Percentiles rank a stretch among this genome's conserved stretches.
Conservation (phyloP, 2,797 vertebrate genomes). For the Rhyacichthys aspro region DNA sequence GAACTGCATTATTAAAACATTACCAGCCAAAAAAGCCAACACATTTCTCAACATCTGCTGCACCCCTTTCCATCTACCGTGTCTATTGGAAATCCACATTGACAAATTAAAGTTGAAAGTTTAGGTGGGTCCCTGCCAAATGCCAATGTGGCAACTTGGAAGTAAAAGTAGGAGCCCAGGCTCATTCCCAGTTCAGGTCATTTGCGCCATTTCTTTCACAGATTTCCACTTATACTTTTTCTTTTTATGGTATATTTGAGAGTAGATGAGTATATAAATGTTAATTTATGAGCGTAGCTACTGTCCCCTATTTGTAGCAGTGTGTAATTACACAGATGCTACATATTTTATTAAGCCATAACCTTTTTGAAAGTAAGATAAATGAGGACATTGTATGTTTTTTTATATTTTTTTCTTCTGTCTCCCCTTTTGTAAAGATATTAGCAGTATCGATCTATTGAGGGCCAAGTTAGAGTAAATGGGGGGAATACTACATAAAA, state of each 20-base stretch:
- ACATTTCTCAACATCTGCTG: neutral
- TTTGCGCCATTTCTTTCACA: neutral
- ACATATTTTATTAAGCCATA: too few relatives aligned
- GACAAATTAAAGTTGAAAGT: neutral
- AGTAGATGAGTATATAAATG: neutral
- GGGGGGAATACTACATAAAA: conserved; percentile 10
- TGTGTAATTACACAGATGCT: neutral
- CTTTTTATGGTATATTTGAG: too few relatives aligned
- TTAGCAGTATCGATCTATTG: conserved; percentile 27
- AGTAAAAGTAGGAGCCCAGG: neutral
- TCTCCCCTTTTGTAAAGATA: neutral
- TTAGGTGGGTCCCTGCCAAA: conserved; percentile 4
- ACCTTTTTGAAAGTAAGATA: too few relatives aligned
- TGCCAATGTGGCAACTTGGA: neutral
- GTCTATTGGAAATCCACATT: neutral
- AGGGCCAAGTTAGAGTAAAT: conserved; percentile 34
- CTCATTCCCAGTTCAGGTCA: neutral
- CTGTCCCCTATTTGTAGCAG: neutral
- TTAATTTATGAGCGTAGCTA: too few relatives aligned
- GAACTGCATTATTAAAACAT: conserved; percentile 45
- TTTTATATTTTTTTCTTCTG: too few relatives aligned
- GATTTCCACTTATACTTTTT: too few relatives aligned
- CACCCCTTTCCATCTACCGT: neutral
- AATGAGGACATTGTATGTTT: too few relatives aligned
- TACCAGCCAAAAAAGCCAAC: neutral